Base-by-base conservation (phyloP, 2,888 invertebrate species). In the Conchocele bisecta region DNA sequence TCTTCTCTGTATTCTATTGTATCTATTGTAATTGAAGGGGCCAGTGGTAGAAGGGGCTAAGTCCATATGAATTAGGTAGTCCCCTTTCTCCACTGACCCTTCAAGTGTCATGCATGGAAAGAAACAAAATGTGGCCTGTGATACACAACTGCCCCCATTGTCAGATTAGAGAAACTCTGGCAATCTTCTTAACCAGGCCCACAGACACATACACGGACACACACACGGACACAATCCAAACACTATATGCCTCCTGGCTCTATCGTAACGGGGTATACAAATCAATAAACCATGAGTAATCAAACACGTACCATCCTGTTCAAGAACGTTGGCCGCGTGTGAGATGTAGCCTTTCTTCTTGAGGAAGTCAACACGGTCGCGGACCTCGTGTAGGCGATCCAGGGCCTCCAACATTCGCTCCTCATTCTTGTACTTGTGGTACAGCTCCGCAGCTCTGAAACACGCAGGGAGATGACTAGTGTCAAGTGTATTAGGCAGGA, bases 381-480 rank as follows among this genome's bases (percentile, higher is more conserved):
- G 64, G 0, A 70, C 56, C 17, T 72, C 63, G 1, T 78, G 70
- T 31, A 84, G 66, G 17, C 84, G 75, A 13, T 79, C 74, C 20
- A 87, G 69, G 20, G 85, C 79, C 6, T 65, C 83, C 50, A 84
- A 61, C 79, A 86, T 84, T 50, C 73, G 73, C n/a, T 70, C 64
- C 28, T 42, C 46, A 11, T 83, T 81, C n/a, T 68, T 71, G n/a
- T 67, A 42, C 39, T 63, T 73, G 56, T 79, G 79, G 57, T 81
- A 79, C 17, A 74, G 56, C 26, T 80, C 71, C 7, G 86, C 86
- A 26, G 86, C 78, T 61, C 80, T 82, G 71, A 75, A 76, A 44
- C 44, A 59, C 17, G 15, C 46, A 20, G 46, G 24, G 17, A 20
- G 17, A 22, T 46, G 17, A 22, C 22, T 46, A 15, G 22, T 15